phyloP scores from a whole-genome alignment of 1,140 invertebrate genomes.

The Trypoxylus dichotomus region DNA sequence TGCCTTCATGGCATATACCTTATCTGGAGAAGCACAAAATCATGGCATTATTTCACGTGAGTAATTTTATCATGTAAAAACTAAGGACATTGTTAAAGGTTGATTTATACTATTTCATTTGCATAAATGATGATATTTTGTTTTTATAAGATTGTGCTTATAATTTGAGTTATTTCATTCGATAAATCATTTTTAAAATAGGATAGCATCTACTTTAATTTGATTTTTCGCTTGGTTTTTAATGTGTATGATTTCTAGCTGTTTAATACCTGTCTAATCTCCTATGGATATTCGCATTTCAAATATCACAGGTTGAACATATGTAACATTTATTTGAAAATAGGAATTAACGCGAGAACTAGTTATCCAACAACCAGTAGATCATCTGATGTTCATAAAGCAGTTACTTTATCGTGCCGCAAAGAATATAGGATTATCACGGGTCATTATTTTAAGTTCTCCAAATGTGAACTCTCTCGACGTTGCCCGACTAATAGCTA shows the following conservation, averaged over 20 bases:
- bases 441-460: conserved; percentile 55
- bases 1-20: conserved; percentile 53
- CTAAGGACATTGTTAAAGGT: too few relatives aligned
- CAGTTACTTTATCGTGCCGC: conserved; percentile 54
- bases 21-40: conserved; percentile 60
- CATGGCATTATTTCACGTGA: conserved; percentile 58
- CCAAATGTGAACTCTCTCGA: conserved; percentile 48
- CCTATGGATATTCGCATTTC: too few relatives aligned
- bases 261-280: too few relatives aligned
- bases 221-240: too few relatives aligned
- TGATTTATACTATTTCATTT: too few relatives aligned
- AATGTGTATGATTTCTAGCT: too few relatives aligned
- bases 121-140: too few relatives aligned
- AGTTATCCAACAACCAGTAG: conserved; percentile 55
- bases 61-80: not conserved
- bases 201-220: too few relatives aligned
- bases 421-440: conserved; percentile 51
- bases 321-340: conserved; percentile 14
- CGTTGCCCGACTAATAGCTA: conserved; percentile 42
- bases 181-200: too few relatives aligned
- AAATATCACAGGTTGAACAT: conserved; percentile 21
- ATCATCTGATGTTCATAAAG: conserved; percentile 57
- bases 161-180: too few relatives aligned
- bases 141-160: too few relatives aligned
- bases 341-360: conserved; percentile 56